Evolutionary conservation across 2,797 vertebrate genomes (phyloP).

Genomic region (Cyprinodon diabolis): DNA sequence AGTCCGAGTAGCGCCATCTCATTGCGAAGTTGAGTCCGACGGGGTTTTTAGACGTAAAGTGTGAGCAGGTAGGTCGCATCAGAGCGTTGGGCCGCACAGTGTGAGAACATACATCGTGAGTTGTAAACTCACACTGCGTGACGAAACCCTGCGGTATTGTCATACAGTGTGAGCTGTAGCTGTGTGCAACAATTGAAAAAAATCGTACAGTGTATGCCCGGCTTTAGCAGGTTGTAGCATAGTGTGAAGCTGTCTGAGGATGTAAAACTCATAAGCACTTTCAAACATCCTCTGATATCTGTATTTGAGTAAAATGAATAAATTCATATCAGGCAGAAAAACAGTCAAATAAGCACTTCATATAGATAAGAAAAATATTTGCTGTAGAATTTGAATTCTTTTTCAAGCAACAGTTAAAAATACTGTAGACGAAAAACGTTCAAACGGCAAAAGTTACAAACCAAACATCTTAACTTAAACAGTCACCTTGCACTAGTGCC

Average conservation of each 20-base stretch:
- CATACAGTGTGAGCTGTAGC: too few species aligned
- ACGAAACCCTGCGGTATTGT: too few species aligned
- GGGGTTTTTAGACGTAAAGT: too few species aligned
- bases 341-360: constrained; percentile 9
- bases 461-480: constrained; percentile 1
- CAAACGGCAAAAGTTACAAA: not conserved
- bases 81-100: too few species aligned
- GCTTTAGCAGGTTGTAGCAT: constrained; percentile 67
- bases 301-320: constrained; percentile 5
- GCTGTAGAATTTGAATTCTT: constrained; percentile 1
- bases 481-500: not conserved
- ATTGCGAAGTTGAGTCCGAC: too few species aligned
- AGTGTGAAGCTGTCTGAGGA: constrained; percentile 62
- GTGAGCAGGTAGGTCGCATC: too few species aligned
- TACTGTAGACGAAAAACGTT: not conserved
- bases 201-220: too few species aligned
- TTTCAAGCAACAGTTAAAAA: not conserved
- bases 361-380: not conserved
- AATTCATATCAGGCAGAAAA: constrained; percentile 20
- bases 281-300: constrained; percentile 39
- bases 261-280: constrained; percentile 57
- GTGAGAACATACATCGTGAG: too few species aligned
- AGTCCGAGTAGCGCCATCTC: too few species aligned
- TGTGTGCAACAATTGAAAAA: too few species aligned
- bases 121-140: too few species aligned